Conservation (phyloP, 2,888 invertebrate genomes). For the Strigamia maritima region DNA sequence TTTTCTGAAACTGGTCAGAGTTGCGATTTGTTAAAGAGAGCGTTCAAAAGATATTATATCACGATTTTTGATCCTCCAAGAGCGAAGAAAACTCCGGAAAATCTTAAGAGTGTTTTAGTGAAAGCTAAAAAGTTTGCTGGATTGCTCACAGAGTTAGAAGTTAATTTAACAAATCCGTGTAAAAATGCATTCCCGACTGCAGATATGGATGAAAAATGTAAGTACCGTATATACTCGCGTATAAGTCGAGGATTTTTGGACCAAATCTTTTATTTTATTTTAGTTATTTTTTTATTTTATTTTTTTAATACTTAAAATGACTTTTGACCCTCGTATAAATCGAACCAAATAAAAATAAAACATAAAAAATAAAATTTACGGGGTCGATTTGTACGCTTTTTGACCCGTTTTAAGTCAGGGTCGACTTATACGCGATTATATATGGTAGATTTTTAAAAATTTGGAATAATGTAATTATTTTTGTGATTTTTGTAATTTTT, state of each 20-base stretch:
- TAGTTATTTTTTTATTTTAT: not conserved
- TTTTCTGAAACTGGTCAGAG: slow-evolving; percentile 52
- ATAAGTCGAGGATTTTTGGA: too few species aligned
- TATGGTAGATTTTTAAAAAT: too few species aligned
- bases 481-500: slow-evolving; percentile 1
- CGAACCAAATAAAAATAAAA: too few species aligned
- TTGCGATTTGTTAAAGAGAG: slow-evolving; percentile 61
- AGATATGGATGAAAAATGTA: slow-evolving; percentile 75
- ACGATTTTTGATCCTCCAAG: slow-evolving; percentile 51
- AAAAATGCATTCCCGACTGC: slow-evolving; percentile 62
- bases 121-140: slow-evolving; percentile 50
- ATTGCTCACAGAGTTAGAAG: slow-evolving; percentile 56
- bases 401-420: too few species aligned
- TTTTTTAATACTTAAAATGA: too few species aligned
- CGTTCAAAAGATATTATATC: slow-evolving; percentile 58
- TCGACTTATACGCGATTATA: too few species aligned
- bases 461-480: not conserved
- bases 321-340: too few species aligned
- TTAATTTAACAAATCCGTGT: slow-evolving; percentile 63
- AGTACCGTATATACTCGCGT: too few species aligned
- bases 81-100: slow-evolving; percentile 1
- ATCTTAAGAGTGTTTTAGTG: not conserved
- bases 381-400: too few species aligned
- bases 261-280: slow-evolving; percentile 36
- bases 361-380: too few species aligned